Evolutionary conservation across 2,888 invertebrate species (phyloP).

Genomic region (Macroteleia sp.): DNA sequence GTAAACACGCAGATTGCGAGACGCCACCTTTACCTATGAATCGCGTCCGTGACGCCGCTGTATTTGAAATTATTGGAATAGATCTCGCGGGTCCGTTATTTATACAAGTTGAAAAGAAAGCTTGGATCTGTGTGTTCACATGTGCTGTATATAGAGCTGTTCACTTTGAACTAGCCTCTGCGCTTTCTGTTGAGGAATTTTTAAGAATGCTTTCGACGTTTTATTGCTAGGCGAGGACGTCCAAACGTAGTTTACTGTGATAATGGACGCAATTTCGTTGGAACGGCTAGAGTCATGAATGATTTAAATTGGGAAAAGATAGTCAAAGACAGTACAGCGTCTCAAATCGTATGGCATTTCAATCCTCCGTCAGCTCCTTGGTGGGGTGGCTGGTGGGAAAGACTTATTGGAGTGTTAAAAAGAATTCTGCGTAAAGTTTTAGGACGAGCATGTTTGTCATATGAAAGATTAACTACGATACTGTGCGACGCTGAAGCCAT

Average conservation of each 20-base stretch:
- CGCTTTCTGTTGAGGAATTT: constrained; percentile 69
- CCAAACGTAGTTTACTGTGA: background rate
- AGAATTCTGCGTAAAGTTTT: constrained; percentile 75
- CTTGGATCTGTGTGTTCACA: constrained; percentile 75
- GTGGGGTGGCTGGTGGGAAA: constrained; percentile 26
- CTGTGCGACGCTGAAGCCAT: constrained; percentile 74
- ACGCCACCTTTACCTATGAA: constrained; percentile 71
- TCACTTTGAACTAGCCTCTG: constrained; percentile 75
- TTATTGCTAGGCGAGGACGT: background rate
- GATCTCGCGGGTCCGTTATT: constrained; percentile 77
- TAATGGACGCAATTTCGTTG: background rate
- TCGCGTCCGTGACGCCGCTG: constrained; percentile 57
- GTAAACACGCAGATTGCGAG: constrained; percentile 55
- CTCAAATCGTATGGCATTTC: constrained; percentile 66
- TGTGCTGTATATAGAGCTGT: constrained; percentile 77
- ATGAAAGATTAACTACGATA: constrained; percentile 72
- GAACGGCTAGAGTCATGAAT: background rate
- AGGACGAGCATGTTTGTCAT: constrained; percentile 71
- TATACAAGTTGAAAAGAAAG: constrained; percentile 62
- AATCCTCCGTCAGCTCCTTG: constrained; percentile 53
- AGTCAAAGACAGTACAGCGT: constrained; percentile 27
- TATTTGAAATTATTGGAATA: constrained; percentile 71
- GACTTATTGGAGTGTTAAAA: constrained; percentile 76
- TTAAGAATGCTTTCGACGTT: constrained; percentile 71
- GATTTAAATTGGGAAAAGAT: background rate